Base-by-base conservation (phyloP, 2,113 vertebrate species). In the Rhinoderma darwinii region DNA sequence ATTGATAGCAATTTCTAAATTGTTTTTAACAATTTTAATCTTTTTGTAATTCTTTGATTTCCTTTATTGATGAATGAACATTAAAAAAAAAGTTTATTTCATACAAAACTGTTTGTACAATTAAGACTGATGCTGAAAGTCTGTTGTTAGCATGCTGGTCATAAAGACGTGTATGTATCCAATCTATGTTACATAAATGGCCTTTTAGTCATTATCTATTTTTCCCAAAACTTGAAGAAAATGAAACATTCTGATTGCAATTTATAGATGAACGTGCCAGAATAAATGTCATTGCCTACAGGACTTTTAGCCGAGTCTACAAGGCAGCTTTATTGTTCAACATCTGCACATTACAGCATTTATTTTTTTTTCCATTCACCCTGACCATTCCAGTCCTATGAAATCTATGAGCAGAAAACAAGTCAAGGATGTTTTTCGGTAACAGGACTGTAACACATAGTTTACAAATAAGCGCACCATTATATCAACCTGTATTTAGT, bases 281-380 rank as follows among this genome's bases (percentile, higher is more conserved):
- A 30, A 51, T 77, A 77, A 51, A 77, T 22, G 20, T 32, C 27
- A 77, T 56, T 25, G 56, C 50, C 3, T 79, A 30, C 47, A 6
- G 50, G 27, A 25, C 18, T 22, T 37, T 12, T 14, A 8, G 50
- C 50, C 76, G 56, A 54, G 20, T 54, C 27, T 79, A 7, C 76
- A 37, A 51, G 50, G 47, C 50, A 56, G 32, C 76, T 79, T 47
- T 56, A 22, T 37, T 17, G 43, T 32, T 32, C 30, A 32, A 79
- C 76, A 79, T 79, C 76, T 79, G 76, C 15, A 18, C 50, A 82
- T 68, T 82, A 82, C 59, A 82, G n/a, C 61, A 66, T 44, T 25
- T 25, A 44, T n/a, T 82, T 25, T 25, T 32, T n/a, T 82, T 66
- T 63, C 80, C 54, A 44, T 70, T 84, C 47, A 27, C 66, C 59